Evolutionary conservation across 2,797 vertebrate genomes (phyloP).

Genomic region (Melanogrammus aeglefinus): DNA sequence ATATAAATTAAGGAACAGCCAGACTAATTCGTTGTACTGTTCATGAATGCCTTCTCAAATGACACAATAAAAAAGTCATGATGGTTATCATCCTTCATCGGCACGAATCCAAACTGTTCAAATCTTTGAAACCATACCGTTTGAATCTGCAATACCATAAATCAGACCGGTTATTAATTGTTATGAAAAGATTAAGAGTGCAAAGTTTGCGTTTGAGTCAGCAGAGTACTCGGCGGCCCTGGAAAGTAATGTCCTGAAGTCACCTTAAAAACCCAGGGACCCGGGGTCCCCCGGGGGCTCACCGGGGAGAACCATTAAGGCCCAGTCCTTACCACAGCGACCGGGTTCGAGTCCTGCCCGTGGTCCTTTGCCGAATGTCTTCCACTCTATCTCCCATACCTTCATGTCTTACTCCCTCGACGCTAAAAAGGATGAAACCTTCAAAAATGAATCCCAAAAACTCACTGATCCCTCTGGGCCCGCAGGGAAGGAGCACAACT

Average conservation of each 20-base stretch:
- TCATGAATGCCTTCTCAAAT: not conserved
- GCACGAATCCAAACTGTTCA: not conserved
- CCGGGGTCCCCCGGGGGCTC: too few species aligned
- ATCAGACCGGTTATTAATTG: not conserved
- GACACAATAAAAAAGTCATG: not conserved
- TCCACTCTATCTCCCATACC: too few species aligned
- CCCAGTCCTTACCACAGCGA: too few species aligned
- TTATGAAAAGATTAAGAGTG: not conserved
- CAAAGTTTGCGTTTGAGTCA: not conserved
- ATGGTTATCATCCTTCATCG: not conserved
- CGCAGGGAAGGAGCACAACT: conserved; percentile 82
- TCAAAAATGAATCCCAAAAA: too few species aligned
- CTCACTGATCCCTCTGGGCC: not conserved
- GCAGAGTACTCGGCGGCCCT: not conserved
- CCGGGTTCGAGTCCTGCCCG: too few species aligned
- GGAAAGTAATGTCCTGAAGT: not conserved
- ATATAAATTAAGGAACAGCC: not conserved
- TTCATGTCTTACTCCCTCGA: too few species aligned
- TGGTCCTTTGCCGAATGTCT: too few species aligned
- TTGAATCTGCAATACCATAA: not conserved
- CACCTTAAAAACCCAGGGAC: not conserved
- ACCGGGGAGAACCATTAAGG: too few species aligned
- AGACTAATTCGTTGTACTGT: not conserved
- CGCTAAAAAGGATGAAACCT: too few species aligned
- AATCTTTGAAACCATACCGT: not conserved